A percentile compares a stretch with the other conserved stretches of the same genome.
phyloP scores from a whole-genome alignment of 2,113 vertebrate species.

The Axis porcinus region DNA sequence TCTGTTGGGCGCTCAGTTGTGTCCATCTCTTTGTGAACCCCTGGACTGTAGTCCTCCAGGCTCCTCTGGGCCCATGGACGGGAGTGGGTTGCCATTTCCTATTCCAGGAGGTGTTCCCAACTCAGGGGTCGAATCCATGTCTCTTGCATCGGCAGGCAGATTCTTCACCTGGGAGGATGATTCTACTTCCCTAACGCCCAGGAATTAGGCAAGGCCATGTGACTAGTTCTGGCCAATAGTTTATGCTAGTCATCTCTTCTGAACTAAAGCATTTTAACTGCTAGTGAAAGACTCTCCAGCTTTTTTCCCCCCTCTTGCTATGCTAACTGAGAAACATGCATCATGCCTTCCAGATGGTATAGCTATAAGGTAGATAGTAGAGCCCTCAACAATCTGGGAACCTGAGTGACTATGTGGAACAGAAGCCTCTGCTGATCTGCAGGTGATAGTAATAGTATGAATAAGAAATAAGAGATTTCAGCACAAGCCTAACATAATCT shows the following conservation, averaged over 20 bases:
- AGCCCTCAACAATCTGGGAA: background rate
- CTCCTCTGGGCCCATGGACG: background rate
- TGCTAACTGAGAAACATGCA: background rate
- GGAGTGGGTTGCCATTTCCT: background rate
- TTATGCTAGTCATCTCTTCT: background rate
- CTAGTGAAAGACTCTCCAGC: background rate
- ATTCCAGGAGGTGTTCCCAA: background rate
- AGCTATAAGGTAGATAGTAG: background rate
- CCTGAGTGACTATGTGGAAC: background rate
- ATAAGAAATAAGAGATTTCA: background rate
- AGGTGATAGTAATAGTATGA: background rate
- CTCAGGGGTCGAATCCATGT: rapidly evolving
- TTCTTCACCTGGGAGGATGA: background rate
- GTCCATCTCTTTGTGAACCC: background rate
- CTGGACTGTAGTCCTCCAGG: background rate
- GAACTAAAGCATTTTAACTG: background rate
- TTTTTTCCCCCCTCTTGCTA: background rate
- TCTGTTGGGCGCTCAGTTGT: background rate
- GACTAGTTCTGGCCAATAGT: background rate
- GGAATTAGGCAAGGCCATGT: background rate
- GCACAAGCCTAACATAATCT: background rate
- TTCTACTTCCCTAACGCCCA: background rate
- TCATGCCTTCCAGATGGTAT: background rate
- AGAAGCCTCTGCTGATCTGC: background rate
- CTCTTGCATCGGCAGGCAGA: background rate